phyloP scores from a whole-genome alignment of 2,888 invertebrate genomes.

The Cybosia mesomella region DNA sequence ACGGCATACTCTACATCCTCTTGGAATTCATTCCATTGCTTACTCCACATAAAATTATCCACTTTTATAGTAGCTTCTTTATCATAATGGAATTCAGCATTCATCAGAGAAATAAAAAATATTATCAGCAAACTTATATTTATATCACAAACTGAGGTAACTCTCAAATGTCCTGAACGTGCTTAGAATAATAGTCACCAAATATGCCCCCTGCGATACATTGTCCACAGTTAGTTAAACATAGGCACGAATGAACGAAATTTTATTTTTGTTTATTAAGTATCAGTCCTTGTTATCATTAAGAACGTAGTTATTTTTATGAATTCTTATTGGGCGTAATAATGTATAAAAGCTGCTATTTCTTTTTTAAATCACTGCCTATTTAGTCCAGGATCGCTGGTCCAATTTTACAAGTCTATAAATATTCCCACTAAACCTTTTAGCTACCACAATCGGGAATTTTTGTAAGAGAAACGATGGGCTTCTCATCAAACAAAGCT shows the following conservation, averaged over 20 bases:
- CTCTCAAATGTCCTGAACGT: slow-evolving; percentile 25
- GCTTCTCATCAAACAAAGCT: too few relatives aligned
- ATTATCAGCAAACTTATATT: slow-evolving; percentile 23
- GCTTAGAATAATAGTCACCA: slow-evolving; percentile 15
- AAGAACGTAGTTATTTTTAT: neutral
- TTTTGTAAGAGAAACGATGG: too few relatives aligned
- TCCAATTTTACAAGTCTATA: too few relatives aligned
- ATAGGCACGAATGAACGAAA: slow-evolving; percentile 3
- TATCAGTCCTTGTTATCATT: neutral
- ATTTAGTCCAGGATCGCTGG: too few relatives aligned
- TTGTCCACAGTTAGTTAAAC: slow-evolving; percentile 18
- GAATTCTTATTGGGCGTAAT: neutral
- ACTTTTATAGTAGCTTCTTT: neutral
- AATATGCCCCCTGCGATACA: neutral
- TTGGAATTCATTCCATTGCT: too few relatives aligned
- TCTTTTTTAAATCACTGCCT: too few relatives aligned
- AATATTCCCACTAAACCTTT: too few relatives aligned
- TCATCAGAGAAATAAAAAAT: slow-evolving; percentile 11
- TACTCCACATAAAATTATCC: neutral
- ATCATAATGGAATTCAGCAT: slow-evolving; percentile 8
- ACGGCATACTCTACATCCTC: too few relatives aligned
- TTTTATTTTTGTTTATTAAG: slow-evolving; percentile 3
- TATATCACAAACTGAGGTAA: slow-evolving; percentile 21
- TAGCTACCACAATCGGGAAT: too few relatives aligned
- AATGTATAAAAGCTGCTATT: neutral